Evolutionary conservation across 1,140 invertebrate species (phyloP).

Genomic region (Neuroterus valhalla): DNA sequence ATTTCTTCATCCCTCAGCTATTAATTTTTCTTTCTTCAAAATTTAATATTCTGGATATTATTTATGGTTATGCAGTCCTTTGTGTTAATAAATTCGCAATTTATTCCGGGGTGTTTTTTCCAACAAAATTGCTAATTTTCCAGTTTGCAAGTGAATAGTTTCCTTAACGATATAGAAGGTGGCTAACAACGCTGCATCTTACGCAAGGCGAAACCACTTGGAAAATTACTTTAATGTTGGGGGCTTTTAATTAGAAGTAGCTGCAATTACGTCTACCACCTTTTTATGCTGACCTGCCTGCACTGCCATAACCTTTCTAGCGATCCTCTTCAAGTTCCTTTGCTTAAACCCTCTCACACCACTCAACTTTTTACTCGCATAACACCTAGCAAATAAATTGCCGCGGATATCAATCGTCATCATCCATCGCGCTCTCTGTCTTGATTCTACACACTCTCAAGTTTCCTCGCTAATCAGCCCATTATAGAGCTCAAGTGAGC

Average conservation of each 20-base stretch:
- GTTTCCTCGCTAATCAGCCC: constrained; percentile 8
- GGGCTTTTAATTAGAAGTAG: constrained; percentile 24
- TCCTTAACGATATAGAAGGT: constrained; percentile 3
- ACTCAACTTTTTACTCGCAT: neutral
- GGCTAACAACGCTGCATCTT: neutral
- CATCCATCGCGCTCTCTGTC: neutral
- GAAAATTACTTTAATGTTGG: constrained; percentile 9
- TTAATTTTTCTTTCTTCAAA: too few species aligned
- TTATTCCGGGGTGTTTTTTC: neutral
- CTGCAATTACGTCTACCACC: constrained; percentile 7
- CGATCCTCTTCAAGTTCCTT: neutral
- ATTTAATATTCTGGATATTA: too few species aligned
- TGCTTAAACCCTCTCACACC: neutral
- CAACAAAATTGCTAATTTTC: constrained; percentile 15
- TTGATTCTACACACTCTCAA: neutral
- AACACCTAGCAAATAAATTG: neutral
- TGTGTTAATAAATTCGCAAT: neutral
- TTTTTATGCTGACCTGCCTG: neutral
- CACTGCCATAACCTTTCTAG: neutral
- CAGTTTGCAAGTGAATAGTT: constrained; percentile 5
- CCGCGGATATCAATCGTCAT: neutral
- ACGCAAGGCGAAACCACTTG: constrained; percentile 18
- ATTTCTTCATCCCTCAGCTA: too few species aligned
- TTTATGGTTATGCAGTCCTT: too few species aligned
- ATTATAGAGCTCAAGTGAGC: constrained; percentile 13